Evolutionary conservation across 2,113 vertebrate species (phyloP).

Genomic region (Dipodomys ordii): DNA sequence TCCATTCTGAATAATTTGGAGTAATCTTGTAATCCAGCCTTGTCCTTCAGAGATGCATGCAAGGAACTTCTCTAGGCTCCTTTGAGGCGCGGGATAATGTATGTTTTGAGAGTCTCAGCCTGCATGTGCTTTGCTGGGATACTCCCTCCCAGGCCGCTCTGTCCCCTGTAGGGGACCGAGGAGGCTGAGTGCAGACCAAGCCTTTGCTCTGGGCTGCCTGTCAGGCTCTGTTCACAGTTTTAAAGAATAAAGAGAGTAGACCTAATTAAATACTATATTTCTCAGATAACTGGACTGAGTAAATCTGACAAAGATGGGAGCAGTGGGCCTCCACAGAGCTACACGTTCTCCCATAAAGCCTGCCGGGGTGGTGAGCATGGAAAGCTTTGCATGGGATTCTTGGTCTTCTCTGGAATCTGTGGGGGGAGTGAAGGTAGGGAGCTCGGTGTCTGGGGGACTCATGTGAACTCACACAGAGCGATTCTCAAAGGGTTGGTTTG

Average conservation of each 20-base stretch:
- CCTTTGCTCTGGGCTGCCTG: background rate
- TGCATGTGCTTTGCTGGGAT: no score
- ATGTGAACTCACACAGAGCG: background rate
- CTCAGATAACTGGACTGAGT: background rate
- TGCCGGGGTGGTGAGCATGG: no score
- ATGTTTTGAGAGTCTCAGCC: background rate
- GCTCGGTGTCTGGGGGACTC: background rate
- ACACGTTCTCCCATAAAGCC: background rate
- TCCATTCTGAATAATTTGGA: background rate
- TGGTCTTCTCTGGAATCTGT: background rate
- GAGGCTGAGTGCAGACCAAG: accelerated
- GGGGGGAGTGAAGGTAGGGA: no score
- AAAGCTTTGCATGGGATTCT: background rate
- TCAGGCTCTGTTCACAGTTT: background rate
- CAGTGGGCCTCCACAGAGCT: background rate
- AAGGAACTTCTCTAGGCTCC: background rate
- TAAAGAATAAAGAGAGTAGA: background rate
- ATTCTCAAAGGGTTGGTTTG: background rate
- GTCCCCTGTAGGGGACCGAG: no score
- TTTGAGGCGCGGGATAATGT: background rate
- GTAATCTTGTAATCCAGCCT: background rate
- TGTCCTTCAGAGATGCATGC: background rate
- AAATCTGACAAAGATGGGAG: background rate
- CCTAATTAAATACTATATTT: constrained; percentile 41
- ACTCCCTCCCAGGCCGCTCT: no score